Conservation (phyloP, 2,113 vertebrate genomes). For the Seriola rivoliana region DNA sequence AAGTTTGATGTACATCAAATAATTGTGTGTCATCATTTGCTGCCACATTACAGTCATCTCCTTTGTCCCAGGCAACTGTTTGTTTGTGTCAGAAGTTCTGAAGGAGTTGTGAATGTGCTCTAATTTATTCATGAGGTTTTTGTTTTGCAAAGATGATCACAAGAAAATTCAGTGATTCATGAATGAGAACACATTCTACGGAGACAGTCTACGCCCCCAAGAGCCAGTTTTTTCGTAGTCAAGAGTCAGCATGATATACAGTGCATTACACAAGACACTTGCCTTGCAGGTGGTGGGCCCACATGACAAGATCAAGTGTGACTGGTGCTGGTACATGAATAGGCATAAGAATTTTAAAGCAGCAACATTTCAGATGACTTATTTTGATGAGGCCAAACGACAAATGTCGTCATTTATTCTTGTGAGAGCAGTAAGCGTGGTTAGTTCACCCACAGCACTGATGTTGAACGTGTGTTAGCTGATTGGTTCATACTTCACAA, state of each 20-base stretch:
- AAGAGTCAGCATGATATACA: neutral
- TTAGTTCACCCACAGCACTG: neutral
- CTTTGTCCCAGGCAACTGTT: slow-evolving; percentile 23
- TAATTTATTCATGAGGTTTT: slow-evolving; percentile 20
- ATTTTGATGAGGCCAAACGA: neutral
- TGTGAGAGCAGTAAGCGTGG: neutral
- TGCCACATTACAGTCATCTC: slow-evolving; percentile 26
- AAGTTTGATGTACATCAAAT: neutral
- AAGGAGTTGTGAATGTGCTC: neutral
- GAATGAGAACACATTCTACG: neutral
- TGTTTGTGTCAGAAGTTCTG: slow-evolving; percentile 21
- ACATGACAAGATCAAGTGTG: neutral
- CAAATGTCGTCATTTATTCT: neutral
- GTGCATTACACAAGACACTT: neutral
- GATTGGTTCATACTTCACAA: slow-evolving; percentile 1
- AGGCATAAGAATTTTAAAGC: neutral
- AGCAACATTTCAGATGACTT: neutral
- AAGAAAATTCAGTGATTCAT: neutral
- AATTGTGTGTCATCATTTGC: slow-evolving; percentile 10
- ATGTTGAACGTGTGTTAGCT: neutral
- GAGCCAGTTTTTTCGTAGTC: neutral
- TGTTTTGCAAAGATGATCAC: slow-evolving; percentile 15
- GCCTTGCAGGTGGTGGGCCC: neutral
- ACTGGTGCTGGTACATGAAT: neutral
- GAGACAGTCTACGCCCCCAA: neutral